Base-by-base conservation (phyloP, 2,888 invertebrate genomes). In the Fragum fragum region DNA sequence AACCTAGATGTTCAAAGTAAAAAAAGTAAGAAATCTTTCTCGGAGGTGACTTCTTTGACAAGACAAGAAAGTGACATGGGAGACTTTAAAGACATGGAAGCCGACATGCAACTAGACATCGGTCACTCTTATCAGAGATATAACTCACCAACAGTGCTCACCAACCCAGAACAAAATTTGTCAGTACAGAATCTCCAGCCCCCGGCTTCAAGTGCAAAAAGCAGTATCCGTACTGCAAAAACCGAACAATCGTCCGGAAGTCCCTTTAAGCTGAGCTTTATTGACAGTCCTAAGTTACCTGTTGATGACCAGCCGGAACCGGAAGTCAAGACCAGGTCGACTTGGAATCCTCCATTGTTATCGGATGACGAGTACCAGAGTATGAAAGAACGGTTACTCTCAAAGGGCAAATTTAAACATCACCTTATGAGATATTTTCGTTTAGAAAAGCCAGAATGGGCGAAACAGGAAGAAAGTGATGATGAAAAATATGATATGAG, bases 401-500 rank as follows among this genome's bases (percentile, higher is more conserved):
- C 70, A 21, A 73, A 26, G 47, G 85, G 85, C 28, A 85, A 81
- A 59, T 85, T 85, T 53, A 81, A 79, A 57, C 72, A 77, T 6
- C 63, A 36, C 2, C 69, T 85, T 47, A 21, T 23, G n/a, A 76
- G 79, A 36, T 85, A 85, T 47, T 85, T 79, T 32, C 36, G 74
- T 18, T 21, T 69, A 11, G 81, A 79, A 23, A 73, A 52, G 16
- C 55, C 52, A 32, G 68, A 63, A 47, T 73, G 78, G 85, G 77
- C 76, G 29, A 68, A 75, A n/a, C 57, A 42, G 29, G 57, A 76
- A 1, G 81, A 81, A 18, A 77, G 75, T 52, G 85, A 81, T 11
- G 84, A 84, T 32, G 85, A 79, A 42, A 57, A 57, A 57, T 85
- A 85, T 57, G 81, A 85, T 29, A 79, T 79, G 3, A 81, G 79